Evolutionary conservation across 2,797 vertebrate genomes (phyloP), one percentile per base, ranked within the genome.

Genomic region (Sebastes glaucus): DNA sequence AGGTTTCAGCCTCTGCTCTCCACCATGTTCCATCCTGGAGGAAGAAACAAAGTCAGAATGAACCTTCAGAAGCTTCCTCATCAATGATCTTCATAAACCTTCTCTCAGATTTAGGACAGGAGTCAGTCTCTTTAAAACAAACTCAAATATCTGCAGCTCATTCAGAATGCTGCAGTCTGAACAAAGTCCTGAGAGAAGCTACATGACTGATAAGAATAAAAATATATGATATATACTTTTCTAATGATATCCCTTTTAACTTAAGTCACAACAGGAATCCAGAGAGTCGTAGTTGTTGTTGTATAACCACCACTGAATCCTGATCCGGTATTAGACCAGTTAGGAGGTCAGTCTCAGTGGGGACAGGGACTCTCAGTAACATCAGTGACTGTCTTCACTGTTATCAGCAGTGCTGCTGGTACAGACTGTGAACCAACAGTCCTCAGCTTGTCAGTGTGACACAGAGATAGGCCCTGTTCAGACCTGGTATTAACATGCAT

Each of bases 1-100:
- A 30, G 82, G 53, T 57, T 60, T 81, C 11, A 84, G 20, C 60
- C 60, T 23, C 64, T 77, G 74, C 53, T 74, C 59, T 61, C 78
- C 78, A 66, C n/a, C 10, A 6, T 55, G 2, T 0, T 84, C 70
- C 83, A 81, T 0, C 4, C 74, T 81, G 60, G 7, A 66, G 32
- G 35, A 80, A 5, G n/a, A 77, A 72, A 63, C 27, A 62, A 13
- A 32, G 42, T 46, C 42, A 64, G 4, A 9, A 49, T 46, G 16
- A 46, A 46, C 16, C 42, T 46, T 46, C 42, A 46, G 25, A 14
- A 64, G 60, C 42, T 4, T 22, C 49, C 7, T 22, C 13, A 61
- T 72, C 20, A 28, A 3, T 60, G 23, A 46, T 28, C 68, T 35
- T 55, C 57, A 46, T 46, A n/a, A 52, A 52, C 49, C 4, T 52